phyloP scores from a whole-genome alignment of 2,797 vertebrate genomes.

The Vultur gryphus region DNA sequence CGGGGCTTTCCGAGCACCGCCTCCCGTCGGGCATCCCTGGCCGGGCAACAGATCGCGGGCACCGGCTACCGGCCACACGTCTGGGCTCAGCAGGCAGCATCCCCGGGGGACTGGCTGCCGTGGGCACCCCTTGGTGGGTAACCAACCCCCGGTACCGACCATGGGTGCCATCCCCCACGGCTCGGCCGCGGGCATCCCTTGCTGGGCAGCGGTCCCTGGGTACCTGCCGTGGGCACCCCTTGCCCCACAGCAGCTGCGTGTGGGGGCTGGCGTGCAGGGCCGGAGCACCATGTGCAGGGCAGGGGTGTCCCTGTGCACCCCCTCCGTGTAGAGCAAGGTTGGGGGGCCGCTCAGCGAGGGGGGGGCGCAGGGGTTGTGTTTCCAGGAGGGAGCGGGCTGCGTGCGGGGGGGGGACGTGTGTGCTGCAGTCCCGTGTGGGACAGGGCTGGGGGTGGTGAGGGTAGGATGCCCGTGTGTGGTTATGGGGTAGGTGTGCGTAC shows the following conservation, averaged over 20 bases:
- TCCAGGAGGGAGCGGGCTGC: background rate
- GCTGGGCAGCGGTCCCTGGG: background rate
- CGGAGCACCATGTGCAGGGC: background rate
- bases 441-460: background rate
- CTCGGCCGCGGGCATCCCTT: background rate
- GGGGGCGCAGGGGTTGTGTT: background rate
- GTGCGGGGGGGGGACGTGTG: accelerated
- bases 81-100: background rate
- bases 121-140: background rate
- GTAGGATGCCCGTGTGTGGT: background rate
- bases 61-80: too few relatives aligned
- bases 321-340: background rate
- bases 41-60: background rate
- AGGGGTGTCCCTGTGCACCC: background rate
- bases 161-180: accelerated
- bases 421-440: background rate
- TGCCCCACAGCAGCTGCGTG: background rate
- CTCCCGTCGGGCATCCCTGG: background rate
- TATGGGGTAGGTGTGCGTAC: background rate
- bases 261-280: background rate
- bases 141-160: accelerated
- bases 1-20: background rate
- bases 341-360: too few relatives aligned
- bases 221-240: background rate
- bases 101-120: background rate